Conservation (phyloP, 2,113 vertebrate species). For the Larimichthys crocea region DNA sequence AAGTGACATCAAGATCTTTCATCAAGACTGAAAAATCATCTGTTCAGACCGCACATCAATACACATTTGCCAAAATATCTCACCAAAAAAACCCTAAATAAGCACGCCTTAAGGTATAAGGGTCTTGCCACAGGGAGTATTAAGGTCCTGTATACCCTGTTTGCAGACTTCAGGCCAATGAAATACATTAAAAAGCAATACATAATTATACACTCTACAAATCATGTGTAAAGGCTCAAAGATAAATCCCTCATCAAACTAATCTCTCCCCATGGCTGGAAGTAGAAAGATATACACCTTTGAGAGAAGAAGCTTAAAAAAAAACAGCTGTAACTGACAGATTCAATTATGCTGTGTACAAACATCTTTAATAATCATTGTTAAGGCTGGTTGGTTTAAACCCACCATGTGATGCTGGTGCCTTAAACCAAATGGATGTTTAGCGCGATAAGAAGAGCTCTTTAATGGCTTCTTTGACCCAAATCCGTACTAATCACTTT, state of each 20-base stretch:
- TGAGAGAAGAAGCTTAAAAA: slow-evolving; percentile 6
- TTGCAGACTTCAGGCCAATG: slow-evolving; percentile 9
- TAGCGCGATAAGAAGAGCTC: slow-evolving; percentile 46
- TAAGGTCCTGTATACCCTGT: not conserved
- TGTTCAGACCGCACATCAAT: too few relatives aligned
- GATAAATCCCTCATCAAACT: slow-evolving; percentile 41
- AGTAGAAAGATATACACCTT: slow-evolving; percentile 7
- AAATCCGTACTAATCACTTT: slow-evolving; percentile 79
- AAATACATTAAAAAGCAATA: slow-evolving; percentile 38
- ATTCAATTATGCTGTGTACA: slow-evolving; percentile 47
- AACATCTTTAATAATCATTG: slow-evolving; percentile 26
- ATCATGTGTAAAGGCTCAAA: slow-evolving; percentile 46
- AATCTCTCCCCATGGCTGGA: slow-evolving; percentile 19
- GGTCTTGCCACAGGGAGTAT: not conserved
- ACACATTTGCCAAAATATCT: not conserved
- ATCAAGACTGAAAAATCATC: too few relatives aligned
- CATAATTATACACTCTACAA: slow-evolving; percentile 59
- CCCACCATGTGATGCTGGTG: slow-evolving; percentile 35
- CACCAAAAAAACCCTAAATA: too few relatives aligned
- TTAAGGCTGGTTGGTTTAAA: slow-evolving; percentile 38
- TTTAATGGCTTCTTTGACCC: slow-evolving; percentile 72
- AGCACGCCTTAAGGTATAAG: too few relatives aligned
- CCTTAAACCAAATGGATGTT: slow-evolving; percentile 47
- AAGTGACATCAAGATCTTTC: not conserved
- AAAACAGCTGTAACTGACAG: slow-evolving; percentile 1